Evolutionary conservation across 2,888 invertebrate species (phyloP).

Genomic region (Nomada lathburiana): DNA sequence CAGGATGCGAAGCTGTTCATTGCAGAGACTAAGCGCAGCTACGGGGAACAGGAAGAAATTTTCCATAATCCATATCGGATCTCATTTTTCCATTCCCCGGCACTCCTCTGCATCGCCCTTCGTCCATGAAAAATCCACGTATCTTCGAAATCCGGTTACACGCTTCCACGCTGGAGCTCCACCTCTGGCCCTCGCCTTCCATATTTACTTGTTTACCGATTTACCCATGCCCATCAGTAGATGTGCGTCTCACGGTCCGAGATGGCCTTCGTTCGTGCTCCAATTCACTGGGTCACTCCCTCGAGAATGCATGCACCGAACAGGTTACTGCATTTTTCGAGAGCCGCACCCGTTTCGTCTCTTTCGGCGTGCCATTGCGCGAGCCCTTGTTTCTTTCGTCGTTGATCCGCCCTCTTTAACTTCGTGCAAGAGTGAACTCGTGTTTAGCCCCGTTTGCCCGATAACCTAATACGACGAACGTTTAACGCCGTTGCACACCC

Average conservation of each 20-base stretch:
- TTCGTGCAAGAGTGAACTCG: conserved; percentile 18
- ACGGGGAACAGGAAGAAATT: conserved; percentile 9
- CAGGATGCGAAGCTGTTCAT: not conserved
- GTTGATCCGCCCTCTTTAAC: conserved; percentile 39
- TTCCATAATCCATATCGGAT: not conserved
- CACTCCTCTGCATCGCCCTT: conserved; percentile 11
- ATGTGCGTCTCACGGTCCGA: conserved; percentile 19
- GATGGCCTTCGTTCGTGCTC: conserved; percentile 52
- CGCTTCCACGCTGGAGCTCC: conserved; percentile 8
- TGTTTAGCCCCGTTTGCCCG: conserved; percentile 45
- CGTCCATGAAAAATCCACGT: conserved; percentile 16
- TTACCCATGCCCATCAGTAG: conserved; percentile 19
- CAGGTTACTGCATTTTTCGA: not conserved
- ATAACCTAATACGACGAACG: conserved; percentile 61
- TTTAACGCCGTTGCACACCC: conserved; percentile 39
- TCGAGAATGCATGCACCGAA: conserved; percentile 6
- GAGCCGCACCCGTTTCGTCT: conserved; percentile 13
- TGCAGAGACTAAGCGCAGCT: conserved; percentile 23
- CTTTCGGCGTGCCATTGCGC: conserved; percentile 36
- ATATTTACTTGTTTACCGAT: conserved; percentile 48
- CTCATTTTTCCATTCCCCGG: not conserved
- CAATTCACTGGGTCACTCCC: conserved; percentile 44
- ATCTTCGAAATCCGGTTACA: conserved; percentile 46
- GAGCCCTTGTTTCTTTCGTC: conserved; percentile 2
- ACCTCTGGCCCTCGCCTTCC: not conserved